Evolutionary conservation across 2,888 invertebrate genomes (phyloP), one percentile per base, ranked within the genome.

Genomic region (Metopia argyrocephala): DNA sequence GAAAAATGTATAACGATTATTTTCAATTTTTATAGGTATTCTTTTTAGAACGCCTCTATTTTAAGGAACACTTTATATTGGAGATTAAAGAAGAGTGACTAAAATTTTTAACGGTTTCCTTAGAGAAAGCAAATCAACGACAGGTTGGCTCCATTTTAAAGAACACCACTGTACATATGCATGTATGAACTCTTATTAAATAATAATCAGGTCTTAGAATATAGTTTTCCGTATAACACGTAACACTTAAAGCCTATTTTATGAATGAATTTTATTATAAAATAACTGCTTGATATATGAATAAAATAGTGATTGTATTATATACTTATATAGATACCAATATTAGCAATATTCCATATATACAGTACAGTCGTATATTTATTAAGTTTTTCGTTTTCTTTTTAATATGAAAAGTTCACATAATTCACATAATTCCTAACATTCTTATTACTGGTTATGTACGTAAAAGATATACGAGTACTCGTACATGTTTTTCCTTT

Each of bases 341-440:
- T 12, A 15, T 3, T 15, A 21, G 15, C 21, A 59, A 21, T 28
- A 57, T 27, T 45, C 1, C 27, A 27, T 7, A 46, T 48, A 28
- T 6, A 52, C 38, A 25, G 57, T 21, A 25, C n/a, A 48, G 46
- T 21, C 25, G 7, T 9, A 48, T 48, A 20, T 25, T 18, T 66
- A 12, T 21, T 21, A 3, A 6, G 5, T 18, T 31, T 54, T 56
- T 38, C 3, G 21, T 59, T 38, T 38, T 59, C 21, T 23, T 38
- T 15, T 45, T 38, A 61, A n/a, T 61, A 61, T 61, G 59, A 62
- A 62, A 45, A 62, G 23, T 62, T 46, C 23, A 62, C 23, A 45
- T n/a, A 46, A 46, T 5, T 21, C 20, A 20, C 7, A 62, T 18
- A 5, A 46, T n/a, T n/a, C n/a, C n/a, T n/a, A n/a, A n/a, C n/a